Base-by-base conservation (phyloP, 2,113 vertebrate genomes). In the Nerophis lumbriciformis region DNA sequence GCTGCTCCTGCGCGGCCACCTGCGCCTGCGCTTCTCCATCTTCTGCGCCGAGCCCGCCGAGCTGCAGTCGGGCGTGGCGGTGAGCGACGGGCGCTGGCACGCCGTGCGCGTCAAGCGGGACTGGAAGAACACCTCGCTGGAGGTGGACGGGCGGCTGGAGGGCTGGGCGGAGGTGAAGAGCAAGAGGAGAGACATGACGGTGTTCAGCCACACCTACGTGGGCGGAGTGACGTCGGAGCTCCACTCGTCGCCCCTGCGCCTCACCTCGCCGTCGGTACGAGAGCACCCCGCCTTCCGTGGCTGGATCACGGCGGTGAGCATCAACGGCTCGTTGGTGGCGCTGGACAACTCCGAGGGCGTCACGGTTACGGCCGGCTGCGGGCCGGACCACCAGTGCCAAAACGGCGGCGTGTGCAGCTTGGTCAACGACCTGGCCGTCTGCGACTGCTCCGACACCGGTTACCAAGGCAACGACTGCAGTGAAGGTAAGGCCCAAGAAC, bases 391-490 rank as follows among this genome's bases (percentile, higher is more conserved):
- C 1, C 87, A 92, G 86, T 99, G 97, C 88, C 93, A 95, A 87
- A 98, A 98, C 0, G 97, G 97, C 64, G 95, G 97, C 37, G 86
- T 97, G 84, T 99, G 97, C 91, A 97, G 93, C 1, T 91, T 99
- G 74, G 91, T 99, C 76, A 92, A 98, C 8, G 91, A 96, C 81
- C 91, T 92, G 88, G 92, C 93, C 0, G 90, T 93, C 68, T 99
- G 97, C 6, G 95, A 99, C 92, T 99, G 97, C 87, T 95, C 97
- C 42, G 86, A 96, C 72, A 99, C 96, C 0, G 97, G 97, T 68
- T 98, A 92, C 83, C 94, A 93, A 48, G 97, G 97, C 75, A 95
- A 97, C 86, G 94, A 99, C 93, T 99, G 96, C 97, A 98, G 96
- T 44, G 94, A 99, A 97, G 97, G 97, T 99, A 99, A 96, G 78